phyloP scores from a whole-genome alignment of 2,113 vertebrate genomes.

The Lepidiolamprologus cunningtoni region DNA sequence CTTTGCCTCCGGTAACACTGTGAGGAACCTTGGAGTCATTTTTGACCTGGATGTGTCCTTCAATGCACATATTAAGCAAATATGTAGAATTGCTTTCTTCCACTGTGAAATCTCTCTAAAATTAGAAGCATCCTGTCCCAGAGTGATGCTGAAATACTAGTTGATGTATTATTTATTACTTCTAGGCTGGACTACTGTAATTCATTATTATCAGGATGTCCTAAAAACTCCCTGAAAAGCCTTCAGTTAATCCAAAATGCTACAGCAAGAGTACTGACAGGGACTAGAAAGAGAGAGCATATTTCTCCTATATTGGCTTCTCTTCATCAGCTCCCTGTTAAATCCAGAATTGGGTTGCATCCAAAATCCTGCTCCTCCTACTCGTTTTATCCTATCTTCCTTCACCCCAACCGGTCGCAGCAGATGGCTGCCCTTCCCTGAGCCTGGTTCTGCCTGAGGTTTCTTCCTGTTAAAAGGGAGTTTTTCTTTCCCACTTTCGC shows the following conservation, averaged over 20 bases:
- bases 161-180: background rate
- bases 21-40: background rate
- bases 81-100: background rate
- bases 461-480: too few species aligned
- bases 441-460: too few species aligned
- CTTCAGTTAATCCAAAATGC: background rate
- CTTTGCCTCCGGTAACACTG: background rate
- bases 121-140: background rate
- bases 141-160: background rate
- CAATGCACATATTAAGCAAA: background rate
- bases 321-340: background rate
- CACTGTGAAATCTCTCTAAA: background rate
- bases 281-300: background rate
- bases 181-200: background rate
- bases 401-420: too few species aligned
- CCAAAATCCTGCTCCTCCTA: background rate
- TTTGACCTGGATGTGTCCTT: background rate
- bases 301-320: background rate
- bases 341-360: background rate
- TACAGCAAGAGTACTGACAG: background rate
- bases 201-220: background rate
- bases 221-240: background rate
- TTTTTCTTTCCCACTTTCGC: too few species aligned
- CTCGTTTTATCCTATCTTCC: too few species aligned
- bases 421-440: too few species aligned